Evolutionary conservation across 2,113 vertebrate genomes (phyloP).

Genomic region (Syrmaticus mikado): DNA sequence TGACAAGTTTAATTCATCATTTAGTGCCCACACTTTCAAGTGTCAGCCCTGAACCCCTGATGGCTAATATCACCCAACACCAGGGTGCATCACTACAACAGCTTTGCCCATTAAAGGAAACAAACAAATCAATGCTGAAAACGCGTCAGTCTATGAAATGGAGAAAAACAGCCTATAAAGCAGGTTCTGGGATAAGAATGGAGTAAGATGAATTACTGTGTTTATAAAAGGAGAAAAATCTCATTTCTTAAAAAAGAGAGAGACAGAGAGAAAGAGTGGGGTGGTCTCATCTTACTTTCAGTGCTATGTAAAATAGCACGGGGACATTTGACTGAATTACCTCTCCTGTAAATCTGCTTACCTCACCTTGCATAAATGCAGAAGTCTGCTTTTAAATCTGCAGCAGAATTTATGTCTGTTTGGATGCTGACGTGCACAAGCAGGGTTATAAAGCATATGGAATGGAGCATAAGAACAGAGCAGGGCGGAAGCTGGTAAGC

Average conservation of each 20-base stretch:
- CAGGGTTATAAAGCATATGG: background rate
- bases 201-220: background rate
- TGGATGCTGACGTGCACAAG: background rate
- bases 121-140: slow-evolving; percentile 56
- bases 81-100: slow-evolving; percentile 33
- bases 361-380: background rate
- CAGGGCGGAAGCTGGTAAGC: background rate
- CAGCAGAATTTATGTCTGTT: background rate
- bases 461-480: background rate
- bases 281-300: background rate
- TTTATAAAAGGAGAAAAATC: background rate
- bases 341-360: background rate
- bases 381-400: background rate
- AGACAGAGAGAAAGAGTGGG: background rate
- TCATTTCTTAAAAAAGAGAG: background rate
- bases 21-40: slow-evolving; percentile 32
- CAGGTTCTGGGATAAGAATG: background rate
- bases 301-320: background rate
- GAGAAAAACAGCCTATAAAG: background rate
- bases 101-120: slow-evolving; percentile 44
- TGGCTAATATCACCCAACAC: slow-evolving; percentile 40
- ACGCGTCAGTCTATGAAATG: slow-evolving; percentile 22
- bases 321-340: background rate
- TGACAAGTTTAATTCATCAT: slow-evolving; percentile 66
- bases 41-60: slow-evolving; percentile 33